Base-by-base conservation (phyloP, 1,140 invertebrate genomes). In the Melitaea cinxia region DNA sequence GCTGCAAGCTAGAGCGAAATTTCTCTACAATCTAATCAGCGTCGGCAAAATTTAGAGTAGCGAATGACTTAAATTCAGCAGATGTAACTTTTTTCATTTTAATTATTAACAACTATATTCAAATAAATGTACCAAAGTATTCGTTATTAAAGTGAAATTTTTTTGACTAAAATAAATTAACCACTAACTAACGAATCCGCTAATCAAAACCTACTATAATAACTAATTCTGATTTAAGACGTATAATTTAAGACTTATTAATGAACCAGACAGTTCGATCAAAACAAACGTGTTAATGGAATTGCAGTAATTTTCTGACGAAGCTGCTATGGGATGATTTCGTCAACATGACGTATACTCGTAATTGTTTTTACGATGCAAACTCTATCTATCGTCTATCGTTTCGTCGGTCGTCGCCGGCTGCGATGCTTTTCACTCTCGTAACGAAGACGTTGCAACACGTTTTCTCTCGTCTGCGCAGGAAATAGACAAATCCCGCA, bases 401-500 rank as follows among this genome's bases (percentile, higher is more conserved):
- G 23, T 59, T 49, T 24, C 24, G 26, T 65, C 56, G 54, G 47
- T n/a, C n/a, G 55, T 19, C 54, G 54, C 15, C 14, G 39, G 15
- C 15, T 58, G 56, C 24, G 9, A 35, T 59, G 42, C 55, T 52
- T 52, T n/a, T n/a, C n/a, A n/a, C n/a, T n/a, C n/a, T n/a, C n/a
- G 53, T 50, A 57, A 53, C 70, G 78, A 78, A 85, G 79, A 81
- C 75, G 70, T 55, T 70, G 71, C 73, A 68, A 68, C 61, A 63
- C 55, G 56, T 52, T 24, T 66, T 73, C 78, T 85, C 82, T 83
- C 76, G 83, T 87, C 86, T 85, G 75, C 68, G 65, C 83, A 83
- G 83, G 86, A 87, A 85, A 85, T 85, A 82, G 78, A 77, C 75
- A 78, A 75, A 83, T 76, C 78, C 77, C 42, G 71, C 75, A 61